phyloP scores from a whole-genome alignment of 2,888 invertebrate genomes.

The Calliphora vomitoria region DNA sequence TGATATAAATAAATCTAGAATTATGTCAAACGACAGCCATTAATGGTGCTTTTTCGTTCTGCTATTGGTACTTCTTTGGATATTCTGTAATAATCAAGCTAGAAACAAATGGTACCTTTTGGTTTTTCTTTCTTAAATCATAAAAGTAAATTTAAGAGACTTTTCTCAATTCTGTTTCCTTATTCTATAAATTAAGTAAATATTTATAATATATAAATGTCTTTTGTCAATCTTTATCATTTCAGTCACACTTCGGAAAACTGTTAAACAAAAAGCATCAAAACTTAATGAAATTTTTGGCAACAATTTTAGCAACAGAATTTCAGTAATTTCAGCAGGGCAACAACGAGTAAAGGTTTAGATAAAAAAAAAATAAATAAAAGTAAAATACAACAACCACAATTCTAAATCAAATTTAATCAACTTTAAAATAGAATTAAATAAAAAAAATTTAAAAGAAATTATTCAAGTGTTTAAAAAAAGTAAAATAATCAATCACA shows the following conservation, averaged over 20 bases:
- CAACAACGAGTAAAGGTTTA: background rate
- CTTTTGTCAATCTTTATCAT: constrained; percentile 8
- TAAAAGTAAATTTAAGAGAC: too few relatives aligned
- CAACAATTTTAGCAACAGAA: constrained; percentile 38
- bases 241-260: constrained; percentile 33
- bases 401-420: background rate
- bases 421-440: background rate
- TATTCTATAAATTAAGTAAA: background rate
- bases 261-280: background rate
- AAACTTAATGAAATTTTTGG: constrained; percentile 2
- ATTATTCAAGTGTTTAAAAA: background rate
- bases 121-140: too few relatives aligned
- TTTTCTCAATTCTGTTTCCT: too few relatives aligned
- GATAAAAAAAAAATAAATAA: background rate
- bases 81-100: too few relatives aligned
- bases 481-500: background rate
- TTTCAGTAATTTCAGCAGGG: background rate
- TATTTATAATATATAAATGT: background rate
- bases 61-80: too few relatives aligned
- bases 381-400: background rate
- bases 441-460: constrained; percentile 2
- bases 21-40: too few relatives aligned
- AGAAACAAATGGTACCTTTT: too few relatives aligned
- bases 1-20: too few relatives aligned
- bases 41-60: too few relatives aligned